Evolutionary conservation across 2,888 invertebrate species (phyloP), one percentile per base, ranked within the genome.

Genomic region (Dicranocentrus wangi): DNA sequence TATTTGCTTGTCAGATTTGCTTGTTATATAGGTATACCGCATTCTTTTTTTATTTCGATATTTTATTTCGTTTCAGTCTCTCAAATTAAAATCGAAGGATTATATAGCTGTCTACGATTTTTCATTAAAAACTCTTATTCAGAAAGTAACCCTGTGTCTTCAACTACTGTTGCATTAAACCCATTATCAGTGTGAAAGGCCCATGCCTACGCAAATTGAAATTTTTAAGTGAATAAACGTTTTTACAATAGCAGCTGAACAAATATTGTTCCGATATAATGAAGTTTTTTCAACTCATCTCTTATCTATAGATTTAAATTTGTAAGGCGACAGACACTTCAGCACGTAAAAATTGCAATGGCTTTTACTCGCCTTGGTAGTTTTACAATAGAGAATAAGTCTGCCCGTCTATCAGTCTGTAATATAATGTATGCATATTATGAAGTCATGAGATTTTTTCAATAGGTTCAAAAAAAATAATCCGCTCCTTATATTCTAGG

Each of bases 401-500:
- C 17, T 8, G 19, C n/a, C 51, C 19, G 51, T 19, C 51, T 51
- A 3, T 19, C 51, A 17, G 10, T 32, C 32, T 32, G 32, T 32
- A 32, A 7, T 17, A 21, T 21, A 65, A 42, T 42, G 13, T 42
- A 23, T 42, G 63, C 39, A 42, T 65, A 65, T 65, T 65, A 65
- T 65, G 13, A 13, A 65, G 63, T 39, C 69, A 68, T 53, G 53
- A 68, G 68, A 51, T 53, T 15, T 43, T 28, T n/a, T n/a, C n/a
- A 32, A 32, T 32, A 10, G 32, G 32, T 7, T 32, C 5, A 32
- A 32, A 32, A 53, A 69, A 55, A 55, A 69, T 69, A 69, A 69
- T 69, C 69, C 69, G 69, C 1, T 53, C 55, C 55, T 55, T 55
- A 69, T 69, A 69, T 55, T 55, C 32, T 10, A n/a, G 5, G 8